Evolutionary conservation across 2,888 invertebrate genomes (phyloP), one percentile per base, ranked within the genome.

Genomic region (Microdon myrmicae): DNA sequence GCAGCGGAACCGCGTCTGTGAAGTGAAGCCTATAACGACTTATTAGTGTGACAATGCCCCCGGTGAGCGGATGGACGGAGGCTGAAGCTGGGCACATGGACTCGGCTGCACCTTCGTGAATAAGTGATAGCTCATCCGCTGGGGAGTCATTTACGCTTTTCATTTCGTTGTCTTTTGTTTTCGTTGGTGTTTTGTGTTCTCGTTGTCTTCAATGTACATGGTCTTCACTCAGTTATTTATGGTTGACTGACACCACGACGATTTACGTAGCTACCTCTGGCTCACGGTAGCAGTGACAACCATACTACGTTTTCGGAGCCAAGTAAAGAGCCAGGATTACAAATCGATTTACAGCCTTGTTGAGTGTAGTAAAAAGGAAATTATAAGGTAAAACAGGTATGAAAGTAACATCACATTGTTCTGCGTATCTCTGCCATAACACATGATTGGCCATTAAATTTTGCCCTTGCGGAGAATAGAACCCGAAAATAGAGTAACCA

Each of bases 151-250:
- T 64, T 64, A 64, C 58, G 41, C 58, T 47, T 61, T 53, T 29
- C 43, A 37, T 43, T 32, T 64, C 31, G 29, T 25, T 20, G 28
- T n/a, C n/a, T n/a, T n/a, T n/a, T n/a, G n/a, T n/a, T n/a, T n/a
- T n/a, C n/a, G n/a, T n/a, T n/a, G n/a, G n/a, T 38, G 38, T 49
- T 45, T 35, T 41, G 35, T 8, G 8, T 34, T 25, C 22, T 41
- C 22, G 13, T 34, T 56, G 6, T 35, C 12, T 22, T n/a, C n/a
- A n/a, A n/a, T n/a, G n/a, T n/a, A n/a, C n/a, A n/a, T n/a, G n/a
- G n/a, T n/a, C 56, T 56, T 61, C 56, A 56, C 45, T 44, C 35
- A 39, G 56, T 64, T 45, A 58, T 64, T 56, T 64, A 64, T 58
- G 51, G 51, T 41, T 45, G 56, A 51, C 45, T 54, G 32, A 37